Evolutionary conservation across 2,113 vertebrate genomes (phyloP).

Genomic region (Microtus montanus): DNA sequence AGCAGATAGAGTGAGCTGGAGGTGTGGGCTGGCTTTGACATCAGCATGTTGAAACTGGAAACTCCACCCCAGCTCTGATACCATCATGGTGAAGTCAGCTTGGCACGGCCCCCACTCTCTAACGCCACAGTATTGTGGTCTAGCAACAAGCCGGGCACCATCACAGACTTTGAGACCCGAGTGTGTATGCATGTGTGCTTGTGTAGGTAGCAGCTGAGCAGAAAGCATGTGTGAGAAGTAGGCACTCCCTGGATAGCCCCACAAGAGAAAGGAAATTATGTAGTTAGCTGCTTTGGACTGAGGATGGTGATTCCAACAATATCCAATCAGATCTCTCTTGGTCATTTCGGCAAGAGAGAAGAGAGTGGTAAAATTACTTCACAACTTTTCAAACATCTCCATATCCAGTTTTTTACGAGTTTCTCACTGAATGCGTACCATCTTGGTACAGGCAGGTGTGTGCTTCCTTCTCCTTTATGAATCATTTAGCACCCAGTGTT

Average conservation of each 20-base stretch:
- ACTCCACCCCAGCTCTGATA: slow-evolving; percentile 7
- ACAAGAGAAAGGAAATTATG: not conserved
- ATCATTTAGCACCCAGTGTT: not conserved
- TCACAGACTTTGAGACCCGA: not conserved
- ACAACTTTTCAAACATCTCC: not conserved
- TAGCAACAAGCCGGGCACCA: slow-evolving; percentile 42
- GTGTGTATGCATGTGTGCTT: not conserved
- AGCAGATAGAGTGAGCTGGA: slow-evolving; percentile 7
- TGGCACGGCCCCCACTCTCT: not conserved
- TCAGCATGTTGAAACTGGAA: slow-evolving; percentile 55
- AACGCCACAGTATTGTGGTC: slow-evolving; percentile 43
- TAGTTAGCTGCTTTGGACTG: not conserved
- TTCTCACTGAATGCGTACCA: not conserved
- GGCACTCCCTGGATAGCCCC: not conserved
- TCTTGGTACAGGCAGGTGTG: not conserved
- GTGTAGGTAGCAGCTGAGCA: not conserved
- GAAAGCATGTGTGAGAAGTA: not conserved
- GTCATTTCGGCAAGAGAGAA: not conserved
- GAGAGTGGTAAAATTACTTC: not conserved
- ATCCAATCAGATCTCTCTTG: not conserved
- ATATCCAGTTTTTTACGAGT: not conserved
- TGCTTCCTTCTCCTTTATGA: not conserved
- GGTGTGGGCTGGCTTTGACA: slow-evolving; percentile 32
- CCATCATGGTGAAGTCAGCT: slow-evolving; percentile 53
- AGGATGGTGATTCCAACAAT: not conserved